These are phyloP conservation scores for Lepetodrilus schrolli DNA, from an alignment of 2,888 invertebrate genomes.

Conservation along the genomic window DNA sequence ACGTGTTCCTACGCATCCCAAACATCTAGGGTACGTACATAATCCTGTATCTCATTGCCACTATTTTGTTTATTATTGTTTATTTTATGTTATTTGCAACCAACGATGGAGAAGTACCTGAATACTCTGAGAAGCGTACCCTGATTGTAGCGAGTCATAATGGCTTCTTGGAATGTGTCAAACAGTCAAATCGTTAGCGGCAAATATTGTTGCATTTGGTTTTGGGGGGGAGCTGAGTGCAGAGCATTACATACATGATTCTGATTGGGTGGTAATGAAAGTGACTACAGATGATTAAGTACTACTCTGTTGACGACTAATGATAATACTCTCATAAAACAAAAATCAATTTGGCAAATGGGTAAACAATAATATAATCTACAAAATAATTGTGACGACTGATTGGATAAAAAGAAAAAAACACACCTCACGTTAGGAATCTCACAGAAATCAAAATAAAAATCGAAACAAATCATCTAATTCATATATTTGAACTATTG, in stretches of 20 bases:
- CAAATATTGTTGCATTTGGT: background rate
- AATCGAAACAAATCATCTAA: conserved; percentile 13
- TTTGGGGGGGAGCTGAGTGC: too few species aligned
- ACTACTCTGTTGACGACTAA: conserved; percentile 14
- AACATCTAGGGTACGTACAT: too few species aligned
- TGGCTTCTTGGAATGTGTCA: conserved; percentile 11
- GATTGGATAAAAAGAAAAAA: conserved; percentile 1
- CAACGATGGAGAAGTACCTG: too few species aligned
- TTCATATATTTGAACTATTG: conserved; percentile 4
- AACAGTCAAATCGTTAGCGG: background rate
- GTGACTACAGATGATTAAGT: conserved; percentile 13
- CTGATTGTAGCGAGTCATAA: background rate
- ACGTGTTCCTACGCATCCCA: too few species aligned
- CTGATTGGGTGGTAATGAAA: conserved; percentile 11
- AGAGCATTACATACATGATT: too few species aligned
- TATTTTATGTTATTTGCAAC: too few species aligned
- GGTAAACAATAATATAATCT: conserved; percentile 20
- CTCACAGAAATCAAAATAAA: background rate
- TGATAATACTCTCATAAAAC: conserved; percentile 18
- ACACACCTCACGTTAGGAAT: too few species aligned
- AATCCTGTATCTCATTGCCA: too few species aligned
- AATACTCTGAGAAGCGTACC: background rate
- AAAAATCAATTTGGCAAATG: conserved; percentile 26
- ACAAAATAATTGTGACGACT: background rate
- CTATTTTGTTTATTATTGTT: too few species aligned